Evolutionary conservation across 2,888 invertebrate genomes (phyloP), one percentile per base, ranked within the genome.

Genomic region (Drosophila bunnanda): DNA sequence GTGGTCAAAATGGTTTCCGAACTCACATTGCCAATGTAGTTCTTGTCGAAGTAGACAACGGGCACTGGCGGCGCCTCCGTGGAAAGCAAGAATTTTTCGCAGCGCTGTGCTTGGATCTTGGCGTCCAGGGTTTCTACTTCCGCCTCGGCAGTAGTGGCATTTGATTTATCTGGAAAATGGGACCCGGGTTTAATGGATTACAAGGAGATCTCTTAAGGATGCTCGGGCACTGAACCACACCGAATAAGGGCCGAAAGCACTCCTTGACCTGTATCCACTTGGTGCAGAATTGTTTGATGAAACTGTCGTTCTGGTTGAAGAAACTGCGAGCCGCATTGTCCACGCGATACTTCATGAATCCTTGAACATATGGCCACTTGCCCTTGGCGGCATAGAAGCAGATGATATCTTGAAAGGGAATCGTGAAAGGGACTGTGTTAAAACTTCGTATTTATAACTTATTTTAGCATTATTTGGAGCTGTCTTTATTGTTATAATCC

Each of bases 301-400:
- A 84, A 55, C 87, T 89, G 55, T 92, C 92, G 56, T 89, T 91
- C 36, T 91, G 82, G 22, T 78, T 76, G 44, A 92, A 92, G 44
- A 92, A 82, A 15, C 77, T 85, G n/a, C 81, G 82, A 4, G 92
- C 88, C 1, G 89, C 91, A 52, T 77, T 79, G 72, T 92, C 89
- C 13, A 92, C 92, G 10, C 89, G 90, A 20, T 76, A 50, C 67
- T 92, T 91, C 90, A 92, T 89, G 50, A 91, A 91, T 1, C 90
- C 82, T 15, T 92, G 92, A 53, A 92, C 89, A 70, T 90, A 92
- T 0, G 92, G 92, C 92, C 92, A 92, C 59, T 92, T 92, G 5
- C 92, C 92, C 64, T 91, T 92, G 2, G 92, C 92, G 44, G 92
- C 92, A 78, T 89, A 92, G 66, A 89, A 91, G 59, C 92, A 92